Evolutionary conservation across 2,797 vertebrate genomes (phyloP), one percentile per base, ranked within the genome.

Genomic region (Nyctibius grandis): DNA sequence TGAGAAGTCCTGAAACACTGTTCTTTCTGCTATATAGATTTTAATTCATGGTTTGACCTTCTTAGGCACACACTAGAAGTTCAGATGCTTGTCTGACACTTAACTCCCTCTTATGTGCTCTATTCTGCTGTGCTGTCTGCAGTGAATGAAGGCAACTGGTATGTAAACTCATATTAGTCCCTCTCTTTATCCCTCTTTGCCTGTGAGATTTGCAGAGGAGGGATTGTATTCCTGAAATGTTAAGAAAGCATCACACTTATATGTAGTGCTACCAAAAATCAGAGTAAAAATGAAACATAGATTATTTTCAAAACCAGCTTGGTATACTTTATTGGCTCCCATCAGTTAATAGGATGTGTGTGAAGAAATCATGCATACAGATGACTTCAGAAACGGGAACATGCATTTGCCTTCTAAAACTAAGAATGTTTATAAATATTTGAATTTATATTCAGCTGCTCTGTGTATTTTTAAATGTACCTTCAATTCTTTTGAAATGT

Each of bases 271-370:
- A 36, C 28, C 22, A 45, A 76, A 90, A 77, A 34, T 26, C 53
- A 86, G 48, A 75, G 4, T 20, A 31, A 85, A 79, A 70, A 63
- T 31, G 34, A 42, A 64, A 5, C 9, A 56, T 50, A 69, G 12
- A 12, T 28, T 81, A 56, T 84, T 91, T 53, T 51, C 31, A 29
- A 51, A 59, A 12, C 0, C 44, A 82, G 8, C 6, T 81, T 36
- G 28, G 15, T 20, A 6, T 34, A 11, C 6, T 69, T 40, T 42
- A 40, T 7, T 48, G 74, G 9, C 16, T 91, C 18, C 22, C 56
- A 8, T 51, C 72, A 54, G 21, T 33, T 77, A 79, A 4, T 0
- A 29, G 34, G 31, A 61, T 0, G 0, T 54, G 36, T 56, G 44
- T 12, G 23, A 81, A 38, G 57, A 86, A 76, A 69, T 78, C 12